These are phyloP conservation scores for Toxostoma redivivum DNA, from an alignment of 2,113 vertebrate species.

Conservation along the genomic window DNA sequence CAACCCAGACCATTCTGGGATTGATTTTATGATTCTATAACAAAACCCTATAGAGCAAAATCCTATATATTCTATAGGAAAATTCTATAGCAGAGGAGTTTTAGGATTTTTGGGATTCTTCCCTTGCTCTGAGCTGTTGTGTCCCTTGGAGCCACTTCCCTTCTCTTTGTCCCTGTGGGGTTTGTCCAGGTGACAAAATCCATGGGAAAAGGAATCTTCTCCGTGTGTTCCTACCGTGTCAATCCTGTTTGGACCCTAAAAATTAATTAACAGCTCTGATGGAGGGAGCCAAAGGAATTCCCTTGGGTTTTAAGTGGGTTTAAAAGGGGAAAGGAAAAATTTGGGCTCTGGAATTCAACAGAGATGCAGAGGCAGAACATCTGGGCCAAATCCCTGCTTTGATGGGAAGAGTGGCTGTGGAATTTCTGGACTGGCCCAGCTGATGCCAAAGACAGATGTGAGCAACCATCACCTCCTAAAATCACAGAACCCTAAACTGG, in stretches of 20 bases:
- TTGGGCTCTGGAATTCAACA: not conserved
- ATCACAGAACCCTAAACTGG: fast-evolving
- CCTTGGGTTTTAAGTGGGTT: not conserved
- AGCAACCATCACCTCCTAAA: not conserved
- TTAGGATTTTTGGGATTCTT: not conserved
- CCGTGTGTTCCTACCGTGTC: fast-evolving
- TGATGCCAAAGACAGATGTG: fast-evolving
- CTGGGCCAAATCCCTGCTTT: not conserved
- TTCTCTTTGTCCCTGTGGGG: not conserved
- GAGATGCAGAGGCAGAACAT: not conserved
- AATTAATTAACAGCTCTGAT: not conserved
- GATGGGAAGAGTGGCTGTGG: not conserved
- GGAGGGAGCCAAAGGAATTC: not conserved
- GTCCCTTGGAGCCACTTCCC: not conserved
- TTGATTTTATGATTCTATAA: not conserved
- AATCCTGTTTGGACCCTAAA: too few species aligned
- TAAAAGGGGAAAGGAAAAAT: not conserved
- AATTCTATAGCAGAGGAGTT: too few species aligned
- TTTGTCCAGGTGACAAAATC: not conserved
- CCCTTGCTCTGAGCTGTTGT: not conserved
- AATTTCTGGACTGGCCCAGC: not conserved
- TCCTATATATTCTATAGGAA: not conserved
- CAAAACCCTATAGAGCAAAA: not conserved
- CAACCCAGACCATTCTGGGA: not conserved
- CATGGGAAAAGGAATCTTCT: not conserved